Base-by-base conservation (phyloP, 2,797 vertebrate genomes). In the Clarias laeviceps region DNA sequence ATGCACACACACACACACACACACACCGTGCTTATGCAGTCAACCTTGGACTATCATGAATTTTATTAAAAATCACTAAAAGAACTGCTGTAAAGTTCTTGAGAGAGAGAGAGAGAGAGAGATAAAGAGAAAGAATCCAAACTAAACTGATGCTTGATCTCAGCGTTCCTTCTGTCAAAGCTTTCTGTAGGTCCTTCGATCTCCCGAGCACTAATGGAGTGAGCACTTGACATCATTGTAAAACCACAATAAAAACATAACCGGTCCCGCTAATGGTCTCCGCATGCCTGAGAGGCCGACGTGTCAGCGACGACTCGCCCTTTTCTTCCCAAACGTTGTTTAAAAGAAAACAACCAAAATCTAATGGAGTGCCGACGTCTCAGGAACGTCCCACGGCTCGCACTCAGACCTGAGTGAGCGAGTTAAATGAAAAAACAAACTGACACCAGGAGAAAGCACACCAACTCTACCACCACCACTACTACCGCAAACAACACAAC, bases 221-320 rank as follows among this genome's bases (percentile, higher is more conserved):
- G 82, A 83, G 80, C 57, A 87, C 69, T 83, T 85, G 79, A 82
- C 77, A 77, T 85, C 78, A 84, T 85, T 73, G 82, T 85, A 88
- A 88, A 87, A 83, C 76, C 57, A 82, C 84, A 85, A 94, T 93
- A 94, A 93, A 93, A 92, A 88, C 45, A 74, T 24, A 82, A 62
- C 80, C 61, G 34, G 62, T 88, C 87, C 68, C 88, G 83, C 90
- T 89, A 94, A 93, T 89, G 91, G 81, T 74, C 82, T 85, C 88
- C 88, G 74, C 29, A 78, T 88, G 92, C 92, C 91, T 89, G 92
- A 85, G 89, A 90, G 92, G 93, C 90, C 87, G 92, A 85, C 92
- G 88, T 90, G 91, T 77, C 89, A 92, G 76, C 89, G 90, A 85
- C 88, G 89, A 91, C 90, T 91, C 37, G 8, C 37, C n/a, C 22